These are phyloP conservation scores for Pyrgilauda ruficollis DNA, from an alignment of 2,113 vertebrate genomes.

Conservation along the genomic window DNA sequence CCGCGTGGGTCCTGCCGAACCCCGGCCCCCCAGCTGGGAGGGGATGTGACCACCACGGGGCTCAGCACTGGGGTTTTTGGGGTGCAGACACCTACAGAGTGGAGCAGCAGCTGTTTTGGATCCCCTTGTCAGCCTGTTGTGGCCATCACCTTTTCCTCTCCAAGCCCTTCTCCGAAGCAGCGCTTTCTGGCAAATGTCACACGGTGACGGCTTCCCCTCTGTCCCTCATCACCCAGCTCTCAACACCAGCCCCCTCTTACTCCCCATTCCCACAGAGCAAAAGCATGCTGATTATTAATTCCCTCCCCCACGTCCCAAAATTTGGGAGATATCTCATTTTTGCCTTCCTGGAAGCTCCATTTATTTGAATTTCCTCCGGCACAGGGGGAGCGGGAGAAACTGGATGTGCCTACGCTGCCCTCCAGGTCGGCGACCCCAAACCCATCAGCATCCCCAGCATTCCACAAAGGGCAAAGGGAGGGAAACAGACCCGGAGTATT, in stretches of 20 bases:
- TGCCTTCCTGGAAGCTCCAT: not conserved
- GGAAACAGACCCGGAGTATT: rapidly evolving
- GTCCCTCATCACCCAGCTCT: not conserved
- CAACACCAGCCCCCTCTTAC: rapidly evolving
- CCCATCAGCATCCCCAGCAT: rapidly evolving
- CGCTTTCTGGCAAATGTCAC: not conserved
- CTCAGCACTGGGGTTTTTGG: not conserved
- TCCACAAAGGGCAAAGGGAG: not conserved
- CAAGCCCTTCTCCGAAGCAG: not conserved
- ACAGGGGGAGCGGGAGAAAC: rapidly evolving
- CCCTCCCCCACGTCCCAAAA: rapidly evolving
- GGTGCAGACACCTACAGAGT: rapidly evolving
- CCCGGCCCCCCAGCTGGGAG: rapidly evolving
- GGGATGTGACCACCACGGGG: rapidly evolving
- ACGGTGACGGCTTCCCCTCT: not conserved
- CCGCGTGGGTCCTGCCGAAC: not conserved
- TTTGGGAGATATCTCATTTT: not conserved
- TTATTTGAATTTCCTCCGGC: rapidly evolving
- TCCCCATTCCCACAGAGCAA: not conserved
- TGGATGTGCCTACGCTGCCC: rapidly evolving
- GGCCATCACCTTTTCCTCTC: not conserved
- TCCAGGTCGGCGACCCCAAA: rapidly evolving
- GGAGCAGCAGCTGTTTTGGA: not conserved
- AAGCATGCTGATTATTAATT: not conserved
- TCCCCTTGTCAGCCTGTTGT: not conserved